phyloP scores from a whole-genome alignment of 2,797 vertebrate species.

The Danio jaintianensis region DNA sequence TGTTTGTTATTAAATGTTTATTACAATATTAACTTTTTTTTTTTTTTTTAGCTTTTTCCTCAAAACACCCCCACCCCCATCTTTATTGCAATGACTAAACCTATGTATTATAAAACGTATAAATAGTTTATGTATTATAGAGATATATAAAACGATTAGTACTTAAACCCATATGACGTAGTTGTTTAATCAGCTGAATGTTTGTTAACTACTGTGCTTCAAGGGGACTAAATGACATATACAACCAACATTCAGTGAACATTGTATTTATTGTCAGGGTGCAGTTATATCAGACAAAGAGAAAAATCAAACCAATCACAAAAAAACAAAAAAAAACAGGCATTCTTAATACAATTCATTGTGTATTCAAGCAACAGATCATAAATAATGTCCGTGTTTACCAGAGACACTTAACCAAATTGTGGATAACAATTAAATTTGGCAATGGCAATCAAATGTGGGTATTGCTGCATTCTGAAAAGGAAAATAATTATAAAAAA shows the following conservation, averaged over 20 bases:
- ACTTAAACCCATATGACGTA: not conserved
- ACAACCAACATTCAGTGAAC: slow-evolving; percentile 14
- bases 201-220: not conserved
- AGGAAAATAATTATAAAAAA: not conserved
- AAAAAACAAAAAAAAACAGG: slow-evolving; percentile 24
- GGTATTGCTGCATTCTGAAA: not conserved
- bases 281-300: slow-evolving; percentile 71
- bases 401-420: slow-evolving; percentile 46
- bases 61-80: no score
- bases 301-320: slow-evolving; percentile 57
- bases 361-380: slow-evolving; percentile 51
- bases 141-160: no score
- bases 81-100: no score
- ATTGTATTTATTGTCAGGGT: slow-evolving; percentile 63
- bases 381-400: slow-evolving; percentile 54
- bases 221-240: not conserved
- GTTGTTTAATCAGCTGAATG: no score
- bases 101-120: no score
- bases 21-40: no score
- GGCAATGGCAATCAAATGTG: slow-evolving; percentile 1
- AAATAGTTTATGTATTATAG: no score
- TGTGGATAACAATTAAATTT: not conserved
- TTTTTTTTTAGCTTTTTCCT: no score
- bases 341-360: slow-evolving; percentile 50
- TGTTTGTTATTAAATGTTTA: no score